A percentile compares a stretch with the other conserved stretches of the same genome.
phyloP scores from a whole-genome alignment of 2,888 invertebrate species.

The Hybos culiciformis region DNA sequence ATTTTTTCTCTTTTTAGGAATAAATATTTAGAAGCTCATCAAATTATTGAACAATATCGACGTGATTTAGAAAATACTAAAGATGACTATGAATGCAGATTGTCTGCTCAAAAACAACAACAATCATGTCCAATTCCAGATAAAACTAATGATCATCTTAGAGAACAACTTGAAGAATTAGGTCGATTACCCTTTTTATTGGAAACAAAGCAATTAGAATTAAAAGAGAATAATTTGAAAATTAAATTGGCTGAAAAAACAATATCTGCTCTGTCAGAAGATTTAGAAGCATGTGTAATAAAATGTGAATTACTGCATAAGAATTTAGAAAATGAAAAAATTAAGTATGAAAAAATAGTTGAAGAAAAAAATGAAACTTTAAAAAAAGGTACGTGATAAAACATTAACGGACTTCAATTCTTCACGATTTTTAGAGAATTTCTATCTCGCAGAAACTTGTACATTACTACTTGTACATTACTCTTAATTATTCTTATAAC shows the following conservation, averaged over 20 bases:
- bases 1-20: slow-evolving; percentile 5
- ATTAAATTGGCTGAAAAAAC: slow-evolving; percentile 13
- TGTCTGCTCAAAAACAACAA: slow-evolving; percentile 1
- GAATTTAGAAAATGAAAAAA: slow-evolving; percentile 8
- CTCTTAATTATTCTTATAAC: background rate
- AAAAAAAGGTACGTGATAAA: background rate
- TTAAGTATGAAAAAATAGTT: background rate
- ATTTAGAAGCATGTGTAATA: slow-evolving; percentile 14
- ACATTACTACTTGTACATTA: background rate
- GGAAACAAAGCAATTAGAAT: slow-evolving; percentile 12
- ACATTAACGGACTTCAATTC: background rate
- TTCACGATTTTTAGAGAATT: no score
- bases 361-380: background rate
- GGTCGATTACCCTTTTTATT: slow-evolving; percentile 12
- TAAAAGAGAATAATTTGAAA: slow-evolving; percentile 12
- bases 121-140: slow-evolving; percentile 7
- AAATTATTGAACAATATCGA: slow-evolving; percentile 11
- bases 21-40: slow-evolving; percentile 13
- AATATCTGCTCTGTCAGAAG: slow-evolving; percentile 10
- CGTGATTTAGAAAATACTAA: slow-evolving; percentile 8
- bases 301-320: slow-evolving; percentile 14
- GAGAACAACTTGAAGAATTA: slow-evolving; percentile 12
- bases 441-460: no score
- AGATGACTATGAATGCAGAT: background rate
- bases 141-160: slow-evolving; percentile 10